Percentiles rank a stretch among this genome's conserved stretches.
Conservation (phyloP, 2,113 vertebrate species). For the Oncorhynchus clarkii region DNA sequence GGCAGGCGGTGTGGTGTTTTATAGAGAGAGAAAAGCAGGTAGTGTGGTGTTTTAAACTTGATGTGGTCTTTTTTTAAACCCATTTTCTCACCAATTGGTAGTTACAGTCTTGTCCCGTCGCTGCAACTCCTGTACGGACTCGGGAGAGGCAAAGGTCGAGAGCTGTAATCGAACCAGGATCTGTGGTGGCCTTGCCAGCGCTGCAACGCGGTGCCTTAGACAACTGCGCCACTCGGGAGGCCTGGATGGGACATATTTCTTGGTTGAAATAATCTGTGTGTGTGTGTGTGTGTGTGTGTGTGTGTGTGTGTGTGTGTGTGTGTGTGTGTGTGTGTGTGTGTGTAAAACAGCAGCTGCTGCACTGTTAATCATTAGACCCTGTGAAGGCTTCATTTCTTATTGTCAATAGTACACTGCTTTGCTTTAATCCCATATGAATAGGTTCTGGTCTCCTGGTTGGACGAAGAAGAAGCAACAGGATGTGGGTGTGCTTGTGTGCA, state of each 20-base stretch:
- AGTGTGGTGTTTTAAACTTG: neutral
- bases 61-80: neutral
- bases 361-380: neutral
- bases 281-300: no score
- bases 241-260: neutral
- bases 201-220: neutral
- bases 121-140: no score
- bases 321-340: neutral
- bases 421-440: slow-evolving; percentile 11
- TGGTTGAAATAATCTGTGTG: neutral
- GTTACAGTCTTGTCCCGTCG: no score
- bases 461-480: neutral
- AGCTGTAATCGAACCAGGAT: no score
- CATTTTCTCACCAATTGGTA: no score
- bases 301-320: no score
- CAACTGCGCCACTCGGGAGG: no score
- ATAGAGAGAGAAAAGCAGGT: no score
- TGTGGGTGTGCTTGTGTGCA: neutral
- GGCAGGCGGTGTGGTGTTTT: no score
- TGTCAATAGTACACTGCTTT: neutral
- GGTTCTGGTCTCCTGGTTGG: slow-evolving; percentile 21
- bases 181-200: neutral
- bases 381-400: no score
- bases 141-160: no score
- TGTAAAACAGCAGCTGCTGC: no score